These are phyloP conservation scores for Indicator indicator DNA, from an alignment of 2,113 vertebrate species.

Conservation along the genomic window DNA sequence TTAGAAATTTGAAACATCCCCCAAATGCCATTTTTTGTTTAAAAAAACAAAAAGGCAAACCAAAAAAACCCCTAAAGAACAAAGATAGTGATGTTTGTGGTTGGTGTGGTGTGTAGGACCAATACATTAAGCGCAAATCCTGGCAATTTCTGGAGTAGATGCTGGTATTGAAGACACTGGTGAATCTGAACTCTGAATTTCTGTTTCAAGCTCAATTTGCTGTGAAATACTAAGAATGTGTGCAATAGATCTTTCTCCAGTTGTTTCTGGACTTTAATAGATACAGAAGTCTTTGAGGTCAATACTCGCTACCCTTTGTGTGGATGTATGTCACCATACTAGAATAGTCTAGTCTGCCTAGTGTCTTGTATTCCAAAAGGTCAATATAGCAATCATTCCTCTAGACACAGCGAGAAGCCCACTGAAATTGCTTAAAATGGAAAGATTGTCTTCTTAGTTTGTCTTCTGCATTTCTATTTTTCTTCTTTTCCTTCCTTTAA, in stretches of 20 bases:
- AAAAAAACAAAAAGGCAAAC: no score
- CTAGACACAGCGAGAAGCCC: not conserved
- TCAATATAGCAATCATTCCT: not conserved
- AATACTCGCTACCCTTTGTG: not conserved
- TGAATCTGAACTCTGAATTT: not conserved
- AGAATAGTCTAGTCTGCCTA: not conserved
- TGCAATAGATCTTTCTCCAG: not conserved
- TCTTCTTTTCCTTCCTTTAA: no score
- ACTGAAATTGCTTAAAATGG: not conserved
- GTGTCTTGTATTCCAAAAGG: not conserved
- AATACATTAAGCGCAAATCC: not conserved
- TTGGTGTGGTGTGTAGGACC: not conserved
- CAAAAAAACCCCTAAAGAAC: not conserved
- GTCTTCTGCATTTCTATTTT: not conserved
- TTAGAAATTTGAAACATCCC: not conserved
- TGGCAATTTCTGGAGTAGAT: not conserved
- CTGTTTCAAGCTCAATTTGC: not conserved
- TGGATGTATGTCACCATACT: not conserved
- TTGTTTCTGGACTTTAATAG: not conserved
- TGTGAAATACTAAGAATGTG: not conserved
- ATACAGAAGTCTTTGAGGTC: not conserved
- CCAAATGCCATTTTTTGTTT: not conserved
- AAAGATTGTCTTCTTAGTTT: not conserved
- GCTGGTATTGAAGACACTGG: accelerated
- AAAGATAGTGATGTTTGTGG: not conserved